These are phyloP conservation scores for Sebastiscus tertius DNA, from an alignment of 2,797 vertebrate genomes.

Conservation along the genomic window DNA sequence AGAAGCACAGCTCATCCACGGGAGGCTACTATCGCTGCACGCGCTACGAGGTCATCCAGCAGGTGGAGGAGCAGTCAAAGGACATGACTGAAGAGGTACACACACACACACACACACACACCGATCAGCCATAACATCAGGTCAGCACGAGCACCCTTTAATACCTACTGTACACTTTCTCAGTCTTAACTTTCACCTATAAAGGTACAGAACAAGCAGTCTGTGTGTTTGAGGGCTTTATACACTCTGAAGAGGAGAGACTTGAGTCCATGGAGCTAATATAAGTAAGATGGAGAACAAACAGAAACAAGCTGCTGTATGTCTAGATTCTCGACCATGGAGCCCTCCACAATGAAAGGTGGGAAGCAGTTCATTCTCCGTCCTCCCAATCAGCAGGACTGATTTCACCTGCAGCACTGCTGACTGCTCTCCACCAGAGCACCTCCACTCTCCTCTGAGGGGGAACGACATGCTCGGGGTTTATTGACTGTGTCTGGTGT, in stretches of 20 bases:
- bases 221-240: background rate
- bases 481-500: slow-evolving; percentile 55
- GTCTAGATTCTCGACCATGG: background rate
- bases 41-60: slow-evolving; percentile 97
- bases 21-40: slow-evolving; percentile 98
- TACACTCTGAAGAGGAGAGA: no score
- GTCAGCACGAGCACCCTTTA: background rate
- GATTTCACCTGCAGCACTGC: slow-evolving; percentile 16
- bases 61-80: slow-evolving; percentile 92
- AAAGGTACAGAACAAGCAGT: background rate
- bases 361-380: no score
- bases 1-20: slow-evolving; percentile 98
- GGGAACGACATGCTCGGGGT: slow-evolving; percentile 22
- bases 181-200: background rate
- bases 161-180: background rate
- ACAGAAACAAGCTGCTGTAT: background rate
- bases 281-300: background rate
- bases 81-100: slow-evolving; percentile 78
- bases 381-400: background rate
- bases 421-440: slow-evolving; percentile 17
- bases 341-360: no score
- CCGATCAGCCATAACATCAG: no score
- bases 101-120: no score
- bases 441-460: slow-evolving; percentile 19
- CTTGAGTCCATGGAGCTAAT: no score